phyloP scores from a whole-genome alignment of 2,113 vertebrate genomes.

The Taxidea taxus region DNA sequence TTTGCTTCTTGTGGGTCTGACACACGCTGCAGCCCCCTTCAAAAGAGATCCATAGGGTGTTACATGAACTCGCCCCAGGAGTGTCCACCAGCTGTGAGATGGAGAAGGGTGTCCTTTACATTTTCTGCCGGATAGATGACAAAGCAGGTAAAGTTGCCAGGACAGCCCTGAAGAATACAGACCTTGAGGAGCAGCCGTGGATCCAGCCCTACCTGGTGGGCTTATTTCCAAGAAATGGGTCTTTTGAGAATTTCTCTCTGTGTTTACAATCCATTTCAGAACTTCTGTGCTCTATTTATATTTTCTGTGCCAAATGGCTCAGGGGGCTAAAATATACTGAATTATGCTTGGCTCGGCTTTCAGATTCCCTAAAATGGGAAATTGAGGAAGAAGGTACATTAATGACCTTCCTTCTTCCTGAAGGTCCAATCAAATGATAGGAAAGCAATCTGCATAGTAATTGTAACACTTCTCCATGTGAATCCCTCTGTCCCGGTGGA shows the following conservation, averaged over 20 bases:
- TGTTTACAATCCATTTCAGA: background rate
- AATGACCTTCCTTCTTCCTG: slow-evolving; percentile 62
- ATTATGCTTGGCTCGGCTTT: background rate
- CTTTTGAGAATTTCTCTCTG: slow-evolving; percentile 14
- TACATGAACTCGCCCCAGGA: background rate
- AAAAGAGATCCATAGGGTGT: background rate
- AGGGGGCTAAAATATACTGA: background rate
- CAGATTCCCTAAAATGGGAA: slow-evolving; percentile 40
- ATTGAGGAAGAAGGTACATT: slow-evolving; percentile 46
- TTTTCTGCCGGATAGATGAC: no score
- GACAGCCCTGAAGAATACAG: background rate
- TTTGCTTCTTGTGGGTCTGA: background rate
- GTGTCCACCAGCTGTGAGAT: no score
- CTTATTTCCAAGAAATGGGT: background rate
- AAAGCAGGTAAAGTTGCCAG: background rate
- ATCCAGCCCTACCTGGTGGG: background rate
- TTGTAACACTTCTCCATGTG: background rate
- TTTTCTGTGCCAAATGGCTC: background rate
- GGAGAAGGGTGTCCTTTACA: background rate
- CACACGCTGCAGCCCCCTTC: background rate
- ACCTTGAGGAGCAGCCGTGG: background rate
- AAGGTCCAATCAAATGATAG: slow-evolving; percentile 54
- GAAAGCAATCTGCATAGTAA: slow-evolving; percentile 69
- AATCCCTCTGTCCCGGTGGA: background rate
- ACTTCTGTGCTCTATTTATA: background rate